Evolutionary conservation across 2,888 invertebrate species (phyloP).

Genomic region (Selenia dentaria): DNA sequence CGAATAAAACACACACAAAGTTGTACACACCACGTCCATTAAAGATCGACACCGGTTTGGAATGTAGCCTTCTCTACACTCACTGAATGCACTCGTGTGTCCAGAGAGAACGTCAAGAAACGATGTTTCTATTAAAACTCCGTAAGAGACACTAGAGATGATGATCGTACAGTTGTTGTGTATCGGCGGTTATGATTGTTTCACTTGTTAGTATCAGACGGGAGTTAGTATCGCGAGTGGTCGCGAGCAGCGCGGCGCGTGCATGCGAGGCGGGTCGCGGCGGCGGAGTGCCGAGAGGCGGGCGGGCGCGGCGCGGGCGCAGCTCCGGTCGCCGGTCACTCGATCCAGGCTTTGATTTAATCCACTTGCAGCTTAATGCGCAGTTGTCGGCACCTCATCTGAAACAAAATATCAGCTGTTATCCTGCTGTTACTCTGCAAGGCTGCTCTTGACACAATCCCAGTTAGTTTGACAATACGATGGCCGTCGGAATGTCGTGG

Average conservation of each 20-base stretch:
- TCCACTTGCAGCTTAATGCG: constrained; percentile 47
- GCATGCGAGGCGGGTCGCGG: constrained; percentile 49
- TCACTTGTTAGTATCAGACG: constrained; percentile 46
- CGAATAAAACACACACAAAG: constrained; percentile 68
- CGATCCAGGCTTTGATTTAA: constrained; percentile 63
- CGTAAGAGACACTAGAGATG: constrained; percentile 42
- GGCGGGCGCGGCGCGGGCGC: constrained; percentile 41
- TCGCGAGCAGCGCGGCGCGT: constrained; percentile 45
- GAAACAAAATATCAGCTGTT: constrained; percentile 34
- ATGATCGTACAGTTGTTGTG: constrained; percentile 32
- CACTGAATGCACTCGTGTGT: constrained; percentile 71
- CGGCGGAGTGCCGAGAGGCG: constrained; percentile 40
- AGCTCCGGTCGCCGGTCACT: constrained; percentile 41
- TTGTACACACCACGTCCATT: constrained; percentile 78
- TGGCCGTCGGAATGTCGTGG: not conserved
- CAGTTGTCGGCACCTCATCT: constrained; percentile 39
- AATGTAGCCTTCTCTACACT: constrained; percentile 78
- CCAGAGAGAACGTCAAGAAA: constrained; percentile 53
- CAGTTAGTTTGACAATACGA: not conserved
- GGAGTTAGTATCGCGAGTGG: constrained; percentile 31
- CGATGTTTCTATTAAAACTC: constrained; percentile 43
- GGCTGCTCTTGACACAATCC: constrained; percentile 9
- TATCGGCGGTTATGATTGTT: constrained; percentile 44
- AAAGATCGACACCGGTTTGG: constrained; percentile 81
- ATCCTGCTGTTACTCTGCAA: no score